Evolutionary conservation across 2,113 vertebrate genomes (phyloP).

Genomic region (Herpetotheres cachinnans): DNA sequence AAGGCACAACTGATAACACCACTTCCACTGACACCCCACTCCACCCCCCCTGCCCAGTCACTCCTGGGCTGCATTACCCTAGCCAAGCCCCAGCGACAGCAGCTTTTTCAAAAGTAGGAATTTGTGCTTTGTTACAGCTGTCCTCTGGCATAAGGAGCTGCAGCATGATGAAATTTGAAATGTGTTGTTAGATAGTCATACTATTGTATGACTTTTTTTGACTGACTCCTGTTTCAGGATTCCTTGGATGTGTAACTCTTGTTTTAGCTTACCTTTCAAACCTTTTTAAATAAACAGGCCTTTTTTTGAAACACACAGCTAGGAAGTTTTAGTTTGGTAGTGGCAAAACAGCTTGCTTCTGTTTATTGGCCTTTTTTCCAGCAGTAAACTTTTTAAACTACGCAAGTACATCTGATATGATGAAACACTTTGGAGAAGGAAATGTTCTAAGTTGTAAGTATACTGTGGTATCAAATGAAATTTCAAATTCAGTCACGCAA

Average conservation of each 20-base stretch:
- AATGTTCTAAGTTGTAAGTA: not conserved
- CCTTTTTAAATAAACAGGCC: not conserved
- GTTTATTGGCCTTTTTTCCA: not conserved
- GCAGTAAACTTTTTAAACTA: not conserved
- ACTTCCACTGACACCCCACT: too few relatives aligned
- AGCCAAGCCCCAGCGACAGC: not conserved
- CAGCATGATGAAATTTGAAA: not conserved
- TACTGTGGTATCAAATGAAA: not conserved
- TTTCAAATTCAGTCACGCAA: not conserved
- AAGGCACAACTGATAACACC: not conserved
- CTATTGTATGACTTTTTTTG: not conserved
- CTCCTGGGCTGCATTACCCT: not conserved
- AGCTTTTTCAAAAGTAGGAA: not conserved
- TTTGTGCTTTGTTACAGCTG: not conserved
- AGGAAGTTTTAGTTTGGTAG: not conserved
- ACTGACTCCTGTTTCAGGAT: not conserved
- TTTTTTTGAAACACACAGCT: not conserved
- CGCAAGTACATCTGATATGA: accelerated
- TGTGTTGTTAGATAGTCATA: accelerated
- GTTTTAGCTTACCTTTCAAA: not conserved
- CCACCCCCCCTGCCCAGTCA: accelerated
- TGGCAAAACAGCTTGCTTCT: not conserved
- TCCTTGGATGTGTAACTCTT: not conserved
- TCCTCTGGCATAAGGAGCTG: not conserved
- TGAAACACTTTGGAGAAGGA: not conserved